Evolutionary conservation across 2,888 invertebrate genomes (phyloP).

Genomic region (Melikaiella ostensackeni): DNA sequence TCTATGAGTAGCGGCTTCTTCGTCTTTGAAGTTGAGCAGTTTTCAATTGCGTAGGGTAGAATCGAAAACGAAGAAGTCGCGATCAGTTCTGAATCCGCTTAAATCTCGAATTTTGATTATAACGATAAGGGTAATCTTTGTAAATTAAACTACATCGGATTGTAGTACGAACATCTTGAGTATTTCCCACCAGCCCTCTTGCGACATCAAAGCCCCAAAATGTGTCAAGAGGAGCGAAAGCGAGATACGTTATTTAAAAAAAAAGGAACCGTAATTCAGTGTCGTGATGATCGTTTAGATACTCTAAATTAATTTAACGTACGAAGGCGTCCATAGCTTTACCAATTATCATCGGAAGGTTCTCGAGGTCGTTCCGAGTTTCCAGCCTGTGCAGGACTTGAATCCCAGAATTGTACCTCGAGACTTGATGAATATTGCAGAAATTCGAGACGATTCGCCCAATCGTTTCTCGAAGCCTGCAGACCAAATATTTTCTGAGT

Average conservation of each 20-base stretch:
- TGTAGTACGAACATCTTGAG: conserved; percentile 14
- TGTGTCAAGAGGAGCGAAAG: conserved; percentile 40
- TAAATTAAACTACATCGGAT: conserved; percentile 39
- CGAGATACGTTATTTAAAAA: conserved; percentile 24
- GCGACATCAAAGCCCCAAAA: conserved; percentile 46
- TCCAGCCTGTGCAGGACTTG: conserved; percentile 61
- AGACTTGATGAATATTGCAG: not conserved
- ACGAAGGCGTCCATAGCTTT: conserved; percentile 32
- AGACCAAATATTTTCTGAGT: conserved; percentile 21
- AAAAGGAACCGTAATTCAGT: conserved; percentile 54
- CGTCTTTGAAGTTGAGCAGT: conserved; percentile 34
- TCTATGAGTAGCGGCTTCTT: conserved; percentile 9
- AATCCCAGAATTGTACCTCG: conserved; percentile 43
- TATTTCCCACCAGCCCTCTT: conserved; percentile 39
- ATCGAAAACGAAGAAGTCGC: not conserved
- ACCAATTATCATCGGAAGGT: not conserved
- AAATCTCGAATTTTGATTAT: conserved; percentile 51
- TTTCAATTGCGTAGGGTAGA: conserved; percentile 3
- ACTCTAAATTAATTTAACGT: conserved; percentile 28
- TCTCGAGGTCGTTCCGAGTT: conserved; percentile 43
- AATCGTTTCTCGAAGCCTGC: conserved; percentile 5
- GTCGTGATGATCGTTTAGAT: conserved; percentile 58
- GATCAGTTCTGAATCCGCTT: conserved; percentile 36
- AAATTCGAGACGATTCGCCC: conserved; percentile 1
- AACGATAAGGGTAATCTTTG: conserved; percentile 51